Evolutionary conservation across 2,888 invertebrate genomes (phyloP), one percentile per base, ranked within the genome.

Genomic region (Microctonus brassicae): DNA sequence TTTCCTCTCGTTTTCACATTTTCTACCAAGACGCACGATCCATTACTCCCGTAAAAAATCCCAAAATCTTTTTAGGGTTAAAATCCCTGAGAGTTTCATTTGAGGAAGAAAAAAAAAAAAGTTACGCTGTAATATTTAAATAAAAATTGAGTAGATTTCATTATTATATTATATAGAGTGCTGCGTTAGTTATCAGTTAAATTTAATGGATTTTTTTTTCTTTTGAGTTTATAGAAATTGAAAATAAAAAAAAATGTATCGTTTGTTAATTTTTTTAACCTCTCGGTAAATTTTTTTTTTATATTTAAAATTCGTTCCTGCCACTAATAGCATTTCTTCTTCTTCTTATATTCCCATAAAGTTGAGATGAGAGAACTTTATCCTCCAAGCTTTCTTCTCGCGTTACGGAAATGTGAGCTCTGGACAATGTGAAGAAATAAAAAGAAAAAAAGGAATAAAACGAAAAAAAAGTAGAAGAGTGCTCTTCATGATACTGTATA

Each of bases 1-100:
- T 26, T 13, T 57, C 7, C 29, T 7, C 22, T 2, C 17, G 17
- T 42, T 63, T 24, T 11, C 62, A 33, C 39, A 55, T 36, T 53
- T 58, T 57, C n/a, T 58, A 5, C 52, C 17, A 55, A 65, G 72
- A 70, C 70, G 75, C 70, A 76, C 76, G 79, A 73, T 63, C 81
- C 81, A 81, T 81, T 82, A 82, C 82, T 81, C 77, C 75, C 65
- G 57, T 67, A 72, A n/a, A n/a, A 80, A 81, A 82, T 82, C 80
- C 80, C 74, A 75, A 83, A 82, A 83, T 80, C 81, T 78, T 76
- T 66, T 61, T 62, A 63, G 73, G 77, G 17, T 47, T 4, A 17
- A 75, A 75, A 80, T 80, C 74, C 75, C 39, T 52, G 47, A 67
- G 58, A 57, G 68, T 63, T 60, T 60, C 33, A 34, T n/a, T 17